Percentiles rank a stretch among this genome's conserved stretches.
Evolutionary conservation across 2,888 invertebrate species (phyloP).

Genomic region (Camponotus fellah): DNA sequence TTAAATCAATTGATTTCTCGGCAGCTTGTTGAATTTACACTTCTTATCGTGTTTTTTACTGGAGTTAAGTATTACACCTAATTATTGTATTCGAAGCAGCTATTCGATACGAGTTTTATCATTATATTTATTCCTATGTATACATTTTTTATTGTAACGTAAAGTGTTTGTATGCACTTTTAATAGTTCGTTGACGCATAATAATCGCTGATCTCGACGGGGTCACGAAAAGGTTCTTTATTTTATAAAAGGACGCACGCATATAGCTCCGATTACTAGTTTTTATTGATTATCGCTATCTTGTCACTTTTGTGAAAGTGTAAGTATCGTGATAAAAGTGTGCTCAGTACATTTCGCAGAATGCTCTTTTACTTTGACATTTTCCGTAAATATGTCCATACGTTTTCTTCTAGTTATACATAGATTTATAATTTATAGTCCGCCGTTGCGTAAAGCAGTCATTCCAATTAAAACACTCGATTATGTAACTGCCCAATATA

Average conservation of each 20-base stretch:
- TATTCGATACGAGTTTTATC: slow-evolving; percentile 49
- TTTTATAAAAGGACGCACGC: slow-evolving; percentile 18
- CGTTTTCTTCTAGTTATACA: not conserved
- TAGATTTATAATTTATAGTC: slow-evolving; percentile 7
- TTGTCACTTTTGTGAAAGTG: slow-evolving; percentile 57
- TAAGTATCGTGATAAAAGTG: slow-evolving; percentile 43
- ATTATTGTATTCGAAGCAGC: slow-evolving; percentile 47
- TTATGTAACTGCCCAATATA: not conserved
- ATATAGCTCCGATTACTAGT: slow-evolving; percentile 34
- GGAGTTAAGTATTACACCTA: slow-evolving; percentile 54
- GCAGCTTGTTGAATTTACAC: slow-evolving; percentile 59
- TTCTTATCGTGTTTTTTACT: slow-evolving; percentile 48
- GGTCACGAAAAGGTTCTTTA: slow-evolving; percentile 7
- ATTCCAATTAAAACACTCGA: slow-evolving; percentile 7
- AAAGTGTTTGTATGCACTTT: slow-evolving; percentile 34
- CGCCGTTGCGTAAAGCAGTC: slow-evolving; percentile 4
- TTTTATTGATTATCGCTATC: slow-evolving; percentile 43
- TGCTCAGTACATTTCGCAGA: slow-evolving; percentile 61
- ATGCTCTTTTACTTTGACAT: slow-evolving; percentile 52
- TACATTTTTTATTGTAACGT: slow-evolving; percentile 21
- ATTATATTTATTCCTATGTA: slow-evolving; percentile 61
- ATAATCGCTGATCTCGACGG: slow-evolving; percentile 54
- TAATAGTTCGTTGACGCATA: slow-evolving; percentile 51
- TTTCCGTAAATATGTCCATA: not conserved
- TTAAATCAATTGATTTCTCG: slow-evolving; percentile 58